phyloP scores from a whole-genome alignment of 2,888 invertebrate genomes.

The Leptinotarsa peninsularis region DNA sequence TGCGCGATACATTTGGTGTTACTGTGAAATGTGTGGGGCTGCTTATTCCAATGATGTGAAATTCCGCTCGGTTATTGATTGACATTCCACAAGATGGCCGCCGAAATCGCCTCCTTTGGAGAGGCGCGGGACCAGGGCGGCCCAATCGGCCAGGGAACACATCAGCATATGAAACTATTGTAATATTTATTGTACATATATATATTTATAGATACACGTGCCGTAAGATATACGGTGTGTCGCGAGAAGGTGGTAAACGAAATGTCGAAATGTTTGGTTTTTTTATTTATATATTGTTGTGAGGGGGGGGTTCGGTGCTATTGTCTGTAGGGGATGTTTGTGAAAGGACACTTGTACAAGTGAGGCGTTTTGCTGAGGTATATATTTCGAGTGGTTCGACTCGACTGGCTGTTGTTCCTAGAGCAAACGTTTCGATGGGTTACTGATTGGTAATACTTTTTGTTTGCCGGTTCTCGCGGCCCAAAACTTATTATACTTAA shows the following conservation, averaged over 20 bases:
- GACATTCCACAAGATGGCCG: conserved; percentile 65
- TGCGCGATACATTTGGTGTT: conserved; percentile 1
- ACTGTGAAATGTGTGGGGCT: conserved; percentile 37
- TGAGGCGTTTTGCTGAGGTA: neutral
- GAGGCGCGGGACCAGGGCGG: conserved; percentile 66
- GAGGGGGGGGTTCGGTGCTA: conserved; percentile 18
- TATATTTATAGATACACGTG: conserved; percentile 19
- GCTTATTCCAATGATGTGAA: conserved; percentile 65
- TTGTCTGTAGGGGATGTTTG: neutral
- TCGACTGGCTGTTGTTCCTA: conserved; percentile 10
- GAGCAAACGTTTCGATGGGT: neutral
- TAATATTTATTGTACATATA: conserved; percentile 41
- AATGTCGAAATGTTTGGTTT: conserved; percentile 15
- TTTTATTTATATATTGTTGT: neutral
- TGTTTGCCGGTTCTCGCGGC: conserved; percentile 13
- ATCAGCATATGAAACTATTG: conserved; percentile 51
- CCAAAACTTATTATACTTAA: conserved; percentile 31
- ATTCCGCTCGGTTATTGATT: conserved; percentile 61
- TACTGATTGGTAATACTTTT: neutral
- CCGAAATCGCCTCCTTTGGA: conserved; percentile 59
- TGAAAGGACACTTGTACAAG: neutral
- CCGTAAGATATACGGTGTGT: neutral
- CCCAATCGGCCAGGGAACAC: conserved; percentile 64
- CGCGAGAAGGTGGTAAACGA: conserved; percentile 5
- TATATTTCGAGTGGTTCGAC: neutral